Base-by-base conservation (phyloP, 2,797 vertebrate genomes). In the Peromyscus melanophrys region DNA sequence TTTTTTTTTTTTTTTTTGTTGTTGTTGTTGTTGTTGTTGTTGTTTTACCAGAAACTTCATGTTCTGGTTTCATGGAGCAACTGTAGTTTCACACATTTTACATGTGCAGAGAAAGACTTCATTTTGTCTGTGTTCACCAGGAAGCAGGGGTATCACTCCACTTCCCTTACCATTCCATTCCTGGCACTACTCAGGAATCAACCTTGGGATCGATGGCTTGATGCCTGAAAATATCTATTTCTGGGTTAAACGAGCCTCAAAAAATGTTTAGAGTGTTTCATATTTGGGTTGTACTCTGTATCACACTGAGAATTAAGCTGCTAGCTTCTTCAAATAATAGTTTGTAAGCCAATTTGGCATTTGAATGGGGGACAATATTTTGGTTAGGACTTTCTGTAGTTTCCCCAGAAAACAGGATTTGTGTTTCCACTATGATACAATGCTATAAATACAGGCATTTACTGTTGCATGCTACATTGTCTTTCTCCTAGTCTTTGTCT, bases 391-490 rank as follows among this genome's bases (percentile, higher is more conserved):
- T 93, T 97, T 96, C 75, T 90, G 87, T 95, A 78, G 40, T 94
- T 95, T 95, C n/a, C 61, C 27, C 16, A 86, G 76, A 94, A 97
- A 94, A 92, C 21, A 75, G 90, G 59, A 96, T 82, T 89, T 92
- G 89, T 94, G 89, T 90, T 93, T 95, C 86, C 61, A 93, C 96
- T 92, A 93, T 94, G 95, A 80, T 40, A 97, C 55, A 94, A 69
- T 63, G 19, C n/a, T 40, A n/a, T 95, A 91, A 95, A 95, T 77
- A 89, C 46, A 92, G 92, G 89, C 89, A 82, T 95, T 84, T 87
- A 57, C 86, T 61, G 75, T 46, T 94, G 16, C 34, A 43, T 77
- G 75, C 63, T 87, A 11, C 69, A 31, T 52, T 89, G n/a, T 89
- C 27, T 6, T 76, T 84, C 23, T 31, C 91, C 88, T 63, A 86